Percentiles rank a stretch among this genome's conserved stretches.
Conservation (phyloP, 2,113 vertebrate genomes). For the Plecturocebus donacophilus region DNA sequence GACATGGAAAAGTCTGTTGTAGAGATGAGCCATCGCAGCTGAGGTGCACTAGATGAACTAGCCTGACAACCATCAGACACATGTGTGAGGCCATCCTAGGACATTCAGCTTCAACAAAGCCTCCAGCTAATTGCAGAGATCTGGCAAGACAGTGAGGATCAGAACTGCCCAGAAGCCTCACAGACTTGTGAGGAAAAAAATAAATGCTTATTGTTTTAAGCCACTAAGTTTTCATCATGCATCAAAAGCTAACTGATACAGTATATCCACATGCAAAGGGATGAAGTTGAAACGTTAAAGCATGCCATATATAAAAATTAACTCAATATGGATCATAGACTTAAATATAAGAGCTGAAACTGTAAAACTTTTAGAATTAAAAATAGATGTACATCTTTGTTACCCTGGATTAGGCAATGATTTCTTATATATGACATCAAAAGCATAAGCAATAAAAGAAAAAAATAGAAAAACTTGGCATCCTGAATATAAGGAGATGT, state of each 20-base stretch:
- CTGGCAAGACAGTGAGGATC: neutral
- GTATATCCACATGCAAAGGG: neutral
- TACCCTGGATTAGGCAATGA: neutral
- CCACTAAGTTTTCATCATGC: neutral
- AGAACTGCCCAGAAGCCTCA: neutral
- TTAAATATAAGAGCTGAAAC: neutral
- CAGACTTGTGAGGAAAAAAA: neutral
- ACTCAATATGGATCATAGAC: neutral
- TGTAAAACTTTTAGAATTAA: neutral
- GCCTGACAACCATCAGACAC: neutral
- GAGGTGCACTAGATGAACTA: neutral
- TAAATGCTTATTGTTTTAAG: slow-evolving; percentile 9
- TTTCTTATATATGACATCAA: neutral
- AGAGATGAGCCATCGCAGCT: neutral
- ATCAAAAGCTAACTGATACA: neutral
- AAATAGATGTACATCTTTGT: neutral
- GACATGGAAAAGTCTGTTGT: neutral
- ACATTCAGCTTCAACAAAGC: neutral
- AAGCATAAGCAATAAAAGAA: neutral
- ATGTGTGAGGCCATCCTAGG: neutral
- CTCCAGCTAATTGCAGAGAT: neutral
- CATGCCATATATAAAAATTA: neutral
- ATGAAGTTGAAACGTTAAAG: neutral
- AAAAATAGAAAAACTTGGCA: neutral
- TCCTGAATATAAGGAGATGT: neutral